Base-by-base conservation (phyloP, 2,888 invertebrate genomes). In the Gortyna flavago region DNA sequence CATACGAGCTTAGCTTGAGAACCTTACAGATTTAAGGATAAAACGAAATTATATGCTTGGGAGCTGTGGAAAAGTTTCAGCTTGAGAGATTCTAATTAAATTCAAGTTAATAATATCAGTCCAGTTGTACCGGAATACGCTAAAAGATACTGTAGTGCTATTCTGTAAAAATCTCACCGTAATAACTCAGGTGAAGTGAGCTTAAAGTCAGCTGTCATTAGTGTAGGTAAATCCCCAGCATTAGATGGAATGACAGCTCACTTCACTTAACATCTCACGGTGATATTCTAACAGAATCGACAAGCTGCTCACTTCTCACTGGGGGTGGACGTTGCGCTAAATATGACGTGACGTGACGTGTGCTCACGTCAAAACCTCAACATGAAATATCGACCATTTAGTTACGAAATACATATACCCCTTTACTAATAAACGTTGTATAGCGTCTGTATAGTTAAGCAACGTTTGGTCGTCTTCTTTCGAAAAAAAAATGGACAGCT, bases 11-110 rank as follows among this genome's bases (percentile, higher is more conserved):
- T 61, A 64, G 68, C 29, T 64, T 67, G 48, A 41, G 35, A 81
- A 59, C 77, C 48, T 67, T 64, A 16, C 51, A 59, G 72, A 54
- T 67, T 66, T 62, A 44, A 41, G 48, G 59, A 72, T 76, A 18
- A 66, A 77, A 82, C 35, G 77, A 84, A 66, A 66, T 82, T 38
- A 77, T 61, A 54, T 44, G 13, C 54, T 61, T 76, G 18, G 35
- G 51, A 35, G 41, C 44, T 44, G 51, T 41, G 59, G 38, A 77
- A 35, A 57, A n/a, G 21, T 77, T 41, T 57, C 13, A 25, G 35
- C 25, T 35, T 25, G 25, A 35, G 18, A 81, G 25, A 66, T 51
- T 65, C n/a, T 21, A 25, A 48, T 48, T 38, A 35, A 41, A 81
- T 75, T 75, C 0, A 13, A 44, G 64, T 81, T 35, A 13, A 41